Evolutionary conservation across 1,140 invertebrate species (phyloP).

Genomic region (Zophobas atratus): DNA sequence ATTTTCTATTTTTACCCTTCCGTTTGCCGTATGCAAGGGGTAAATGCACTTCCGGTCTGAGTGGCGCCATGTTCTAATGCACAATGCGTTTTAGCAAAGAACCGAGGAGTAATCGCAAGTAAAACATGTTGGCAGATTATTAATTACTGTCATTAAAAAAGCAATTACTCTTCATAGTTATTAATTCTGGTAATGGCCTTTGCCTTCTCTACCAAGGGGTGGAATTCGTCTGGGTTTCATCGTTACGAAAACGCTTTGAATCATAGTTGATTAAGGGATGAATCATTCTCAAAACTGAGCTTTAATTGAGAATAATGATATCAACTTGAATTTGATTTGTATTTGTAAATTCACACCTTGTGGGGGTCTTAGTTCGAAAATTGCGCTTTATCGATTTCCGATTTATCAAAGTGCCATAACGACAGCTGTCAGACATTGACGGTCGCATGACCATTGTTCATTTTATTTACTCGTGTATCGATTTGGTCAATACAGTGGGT

Average conservation of each 20-base stretch:
- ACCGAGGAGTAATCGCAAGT: no score
- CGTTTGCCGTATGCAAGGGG: conserved; percentile 25
- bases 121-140: no score
- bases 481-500: conserved; percentile 33
- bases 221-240: no score
- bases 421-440: conserved; percentile 18
- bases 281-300: no score
- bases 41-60: conserved; percentile 37
- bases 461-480: conserved; percentile 28
- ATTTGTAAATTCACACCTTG: background rate
- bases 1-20: conserved; percentile 42
- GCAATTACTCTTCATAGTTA: no score
- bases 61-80: conserved; percentile 20
- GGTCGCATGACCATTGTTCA: conserved; percentile 30
- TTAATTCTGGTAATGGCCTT: no score
- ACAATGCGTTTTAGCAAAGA: background rate
- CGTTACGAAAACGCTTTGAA: background rate
- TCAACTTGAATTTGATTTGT: background rate
- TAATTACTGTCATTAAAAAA: no score
- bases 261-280: background rate
- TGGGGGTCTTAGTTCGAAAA: background rate
- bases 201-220: no score
- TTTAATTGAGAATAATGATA: background rate
- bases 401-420: conserved; percentile 33
- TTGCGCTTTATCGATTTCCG: conserved; percentile 12